Evolutionary conservation across 2,888 invertebrate genomes (phyloP), one percentile per base, ranked within the genome.

Genomic region (Scaptomyza tumidula): DNA sequence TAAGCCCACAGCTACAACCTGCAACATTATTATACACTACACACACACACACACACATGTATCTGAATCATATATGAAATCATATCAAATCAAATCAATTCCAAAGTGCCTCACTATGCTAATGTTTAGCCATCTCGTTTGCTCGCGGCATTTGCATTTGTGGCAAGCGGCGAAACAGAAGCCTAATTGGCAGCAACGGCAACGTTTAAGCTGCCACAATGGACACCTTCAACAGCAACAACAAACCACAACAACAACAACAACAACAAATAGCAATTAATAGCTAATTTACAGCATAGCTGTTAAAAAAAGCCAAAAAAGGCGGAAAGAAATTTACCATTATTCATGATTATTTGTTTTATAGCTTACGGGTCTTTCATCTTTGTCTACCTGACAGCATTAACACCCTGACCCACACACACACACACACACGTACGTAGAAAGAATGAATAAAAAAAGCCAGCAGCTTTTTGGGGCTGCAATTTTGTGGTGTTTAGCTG

Each of bases 291-390:
- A 80, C 70, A 88, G 77, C 61, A 39, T 27, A 44, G 31, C 78
- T 84, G 68, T 86, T 88, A 86, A 83, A 83, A 83, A 86, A 88
- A 86, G 61, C 1, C n/a, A n/a, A 14, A 83, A 86, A 65, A 9
- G 3, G 13, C 61, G 57, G 14, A 39, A 14, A 39, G 9, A 33
- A 33, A 2, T 31, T 14, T 14, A 59, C 78, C 87, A 88, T 88
- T 88, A 88, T 88, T 88, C 86, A 83, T 88, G 83, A 80, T 86
- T 83, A 86, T 83, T 83, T 88, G 83, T 83, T 72, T 72, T 86
- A 88, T 77, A 67, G 89, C 89, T 84, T 70, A 68, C 67, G 69
- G 71, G 54, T 33, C 39, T 50, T 31, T 27, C 43, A 54, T 41
- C 48, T 37, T 35, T 64, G 43, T 71, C 62, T 75, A 82, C 80